phyloP scores from a whole-genome alignment of 2,113 vertebrate genomes.

The Gymnogyps californianus region DNA sequence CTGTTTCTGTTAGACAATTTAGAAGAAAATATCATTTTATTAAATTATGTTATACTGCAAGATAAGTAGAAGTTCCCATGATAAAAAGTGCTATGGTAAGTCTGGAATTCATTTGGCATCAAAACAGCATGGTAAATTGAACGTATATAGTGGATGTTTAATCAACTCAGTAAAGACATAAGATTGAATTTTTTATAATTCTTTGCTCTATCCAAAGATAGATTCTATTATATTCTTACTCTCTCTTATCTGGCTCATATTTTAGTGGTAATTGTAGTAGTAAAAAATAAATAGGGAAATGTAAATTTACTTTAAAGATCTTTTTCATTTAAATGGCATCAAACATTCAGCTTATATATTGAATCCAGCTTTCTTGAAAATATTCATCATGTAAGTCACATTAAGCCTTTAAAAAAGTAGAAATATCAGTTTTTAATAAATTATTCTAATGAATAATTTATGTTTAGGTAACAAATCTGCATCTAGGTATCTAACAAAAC shows the following conservation, averaged over 20 bases:
- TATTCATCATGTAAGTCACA: not conserved
- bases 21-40: not conserved
- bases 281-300: not conserved
- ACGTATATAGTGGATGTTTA: not conserved
- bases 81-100: not conserved
- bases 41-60: not conserved
- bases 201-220: not conserved
- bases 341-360: not conserved
- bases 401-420: not conserved
- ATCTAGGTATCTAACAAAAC: not conserved
- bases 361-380: not conserved
- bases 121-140: not conserved
- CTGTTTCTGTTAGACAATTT: not conserved
- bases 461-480: not conserved
- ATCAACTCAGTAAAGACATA: not conserved
- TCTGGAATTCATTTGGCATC: not conserved
- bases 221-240: not conserved
- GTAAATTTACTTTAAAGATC: not conserved
- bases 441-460: not conserved
- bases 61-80: not conserved
- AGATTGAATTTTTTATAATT: not conserved
- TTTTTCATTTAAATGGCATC: not conserved
- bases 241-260: not conserved
- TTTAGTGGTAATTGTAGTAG: not conserved
- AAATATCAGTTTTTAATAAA: not conserved